phyloP scores from a whole-genome alignment of 2,797 vertebrate species.

The Acanthopagrus latus region DNA sequence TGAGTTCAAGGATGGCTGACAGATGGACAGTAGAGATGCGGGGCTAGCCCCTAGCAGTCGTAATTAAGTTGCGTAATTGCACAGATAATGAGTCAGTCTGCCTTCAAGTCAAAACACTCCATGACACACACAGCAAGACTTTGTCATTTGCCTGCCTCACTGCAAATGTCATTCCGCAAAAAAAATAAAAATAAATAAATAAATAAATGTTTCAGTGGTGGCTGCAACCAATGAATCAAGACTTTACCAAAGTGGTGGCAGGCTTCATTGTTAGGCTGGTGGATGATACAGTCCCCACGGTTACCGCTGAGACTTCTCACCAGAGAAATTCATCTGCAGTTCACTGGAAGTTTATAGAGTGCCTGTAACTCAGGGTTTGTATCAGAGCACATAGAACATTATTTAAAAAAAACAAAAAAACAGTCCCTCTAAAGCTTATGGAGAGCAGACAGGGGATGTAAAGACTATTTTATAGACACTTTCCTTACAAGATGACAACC shows the following conservation, averaged over 20 bases:
- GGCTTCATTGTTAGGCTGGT: slow-evolving; percentile 27
- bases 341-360: slow-evolving; percentile 40
- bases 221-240: slow-evolving; percentile 53
- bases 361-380: slow-evolving; percentile 27
- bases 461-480: slow-evolving; percentile 50
- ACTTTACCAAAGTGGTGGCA: slow-evolving; percentile 37
- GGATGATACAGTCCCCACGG: slow-evolving; percentile 35
- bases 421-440: slow-evolving; percentile 30
- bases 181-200: background rate
- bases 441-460: slow-evolving; percentile 32
- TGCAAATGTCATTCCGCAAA: slow-evolving; percentile 51
- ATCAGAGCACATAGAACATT: slow-evolving; percentile 19
- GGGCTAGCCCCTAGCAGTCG: slow-evolving; percentile 64
- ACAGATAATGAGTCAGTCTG: slow-evolving; percentile 77
- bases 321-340: slow-evolving; percentile 39
- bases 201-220: slow-evolving; percentile 16
- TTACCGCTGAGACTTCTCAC: slow-evolving; percentile 23
- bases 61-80: slow-evolving; percentile 81
- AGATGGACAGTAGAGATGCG: slow-evolving; percentile 70
- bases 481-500: slow-evolving; percentile 28
- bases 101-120: slow-evolving; percentile 71
- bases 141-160: slow-evolving; percentile 54
- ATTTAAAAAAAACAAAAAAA: slow-evolving; percentile 7
- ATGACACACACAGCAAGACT: slow-evolving; percentile 62
- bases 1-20: slow-evolving; percentile 66